These are phyloP conservation scores for Drosophila neonasuta DNA, from an alignment of 2,888 invertebrate species.

Conservation along the genomic window DNA sequence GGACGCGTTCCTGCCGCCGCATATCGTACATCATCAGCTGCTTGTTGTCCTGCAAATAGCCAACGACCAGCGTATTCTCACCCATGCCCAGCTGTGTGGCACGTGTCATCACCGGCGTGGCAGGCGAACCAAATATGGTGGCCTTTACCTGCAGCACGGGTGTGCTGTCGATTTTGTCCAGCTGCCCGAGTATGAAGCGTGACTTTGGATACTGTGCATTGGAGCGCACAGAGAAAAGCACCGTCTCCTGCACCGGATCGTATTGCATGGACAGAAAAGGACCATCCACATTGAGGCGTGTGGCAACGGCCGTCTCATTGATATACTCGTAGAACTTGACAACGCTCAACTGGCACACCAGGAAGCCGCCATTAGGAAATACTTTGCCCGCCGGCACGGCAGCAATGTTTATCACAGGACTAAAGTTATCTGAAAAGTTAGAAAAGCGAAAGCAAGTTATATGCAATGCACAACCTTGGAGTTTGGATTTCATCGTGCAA, in stretches of 20 bases:
- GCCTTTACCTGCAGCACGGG: conserved; percentile 84
- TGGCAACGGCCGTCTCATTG: conserved; percentile 82
- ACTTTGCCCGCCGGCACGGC: conserved; percentile 83
- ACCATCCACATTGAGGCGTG: conserved; percentile 86
- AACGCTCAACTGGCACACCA: conserved; percentile 89
- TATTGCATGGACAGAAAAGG: conserved; percentile 90
- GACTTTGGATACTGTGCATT: conserved; percentile 83
- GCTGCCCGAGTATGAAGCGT: conserved; percentile 84
- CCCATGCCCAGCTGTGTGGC: conserved; percentile 81
- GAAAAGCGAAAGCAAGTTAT: background rate
- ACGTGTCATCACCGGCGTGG: conserved; percentile 86
- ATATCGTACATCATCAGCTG: conserved; percentile 86
- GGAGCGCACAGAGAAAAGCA: conserved; percentile 88
- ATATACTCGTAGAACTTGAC: conserved; percentile 86
- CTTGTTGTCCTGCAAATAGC: conserved; percentile 89
- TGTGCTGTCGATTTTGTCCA: conserved; percentile 83
- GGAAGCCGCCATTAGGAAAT: conserved; percentile 84
- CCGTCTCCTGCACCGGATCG: conserved; percentile 85
- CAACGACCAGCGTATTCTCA: conserved; percentile 86
- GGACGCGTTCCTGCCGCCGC: conserved; percentile 83
- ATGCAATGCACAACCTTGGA: no score
- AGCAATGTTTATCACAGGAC: conserved; percentile 88
- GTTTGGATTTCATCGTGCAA: no score
- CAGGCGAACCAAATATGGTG: conserved; percentile 86
- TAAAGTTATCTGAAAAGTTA: conserved; percentile 83